These are phyloP conservation scores for Cyprinella venusta DNA, from an alignment of 2,797 vertebrate species.

Conservation along the genomic window DNA sequence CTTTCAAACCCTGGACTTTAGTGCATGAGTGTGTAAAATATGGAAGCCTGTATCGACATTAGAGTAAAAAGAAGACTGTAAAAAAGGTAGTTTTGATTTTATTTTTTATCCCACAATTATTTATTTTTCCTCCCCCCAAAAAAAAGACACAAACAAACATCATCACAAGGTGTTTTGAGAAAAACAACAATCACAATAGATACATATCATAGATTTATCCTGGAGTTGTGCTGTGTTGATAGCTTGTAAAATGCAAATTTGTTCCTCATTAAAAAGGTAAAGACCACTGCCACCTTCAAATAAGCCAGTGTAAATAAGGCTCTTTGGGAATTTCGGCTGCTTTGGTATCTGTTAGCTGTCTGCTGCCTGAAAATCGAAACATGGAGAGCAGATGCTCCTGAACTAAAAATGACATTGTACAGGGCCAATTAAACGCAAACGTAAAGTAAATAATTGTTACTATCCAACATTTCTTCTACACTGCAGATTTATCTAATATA, in stretches of 20 bases:
- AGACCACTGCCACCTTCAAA: background rate
- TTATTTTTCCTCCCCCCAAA: too few species aligned
- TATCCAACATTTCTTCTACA: background rate
- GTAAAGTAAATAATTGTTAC: background rate
- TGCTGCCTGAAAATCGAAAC: background rate
- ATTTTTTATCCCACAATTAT: background rate
- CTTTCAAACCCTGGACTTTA: background rate
- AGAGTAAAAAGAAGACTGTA: background rate
- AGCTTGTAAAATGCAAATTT: conserved; percentile 30
- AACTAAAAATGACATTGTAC: conserved; percentile 26
- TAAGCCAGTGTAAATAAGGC: conserved; percentile 28
- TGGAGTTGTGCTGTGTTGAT: background rate
- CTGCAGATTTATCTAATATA: background rate
- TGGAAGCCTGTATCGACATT: background rate
- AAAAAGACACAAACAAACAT: background rate
- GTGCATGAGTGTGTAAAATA: background rate
- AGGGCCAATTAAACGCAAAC: background rate
- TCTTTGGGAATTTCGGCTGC: conserved; percentile 27
- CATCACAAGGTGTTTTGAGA: background rate
- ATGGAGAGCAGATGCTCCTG: background rate
- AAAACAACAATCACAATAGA: background rate
- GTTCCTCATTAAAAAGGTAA: conserved; percentile 44
- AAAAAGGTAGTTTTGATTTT: background rate
- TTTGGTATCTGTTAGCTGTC: conserved; percentile 17
- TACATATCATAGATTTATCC: conserved; percentile 1